Percentiles rank a stretch among this genome's conserved stretches.
These are phyloP conservation scores for Lathronympha strigana DNA, from an alignment of 2,888 invertebrate species.

Conservation along the genomic window DNA sequence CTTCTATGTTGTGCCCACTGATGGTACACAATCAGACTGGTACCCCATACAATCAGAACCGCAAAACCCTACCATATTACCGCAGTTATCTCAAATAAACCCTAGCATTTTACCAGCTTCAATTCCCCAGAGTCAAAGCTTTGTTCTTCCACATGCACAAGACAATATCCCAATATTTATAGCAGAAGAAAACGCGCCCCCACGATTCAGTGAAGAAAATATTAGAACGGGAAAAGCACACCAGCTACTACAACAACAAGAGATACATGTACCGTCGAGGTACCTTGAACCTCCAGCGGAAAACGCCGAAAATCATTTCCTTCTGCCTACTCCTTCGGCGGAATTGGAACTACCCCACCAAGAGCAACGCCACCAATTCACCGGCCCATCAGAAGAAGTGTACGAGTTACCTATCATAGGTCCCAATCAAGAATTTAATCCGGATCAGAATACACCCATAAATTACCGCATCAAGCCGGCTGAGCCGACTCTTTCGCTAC, in stretches of 20 bases:
- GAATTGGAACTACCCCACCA: slow-evolving; percentile 61
- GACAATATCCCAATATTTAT: slow-evolving; percentile 53
- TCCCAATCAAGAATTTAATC: slow-evolving; percentile 42
- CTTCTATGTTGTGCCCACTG: slow-evolving; percentile 60
- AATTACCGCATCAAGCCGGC: slow-evolving; percentile 54
- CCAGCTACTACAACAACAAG: slow-evolving; percentile 44
- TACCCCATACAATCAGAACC: slow-evolving; percentile 64
- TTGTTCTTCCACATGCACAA: slow-evolving; percentile 44
- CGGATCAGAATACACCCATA: slow-evolving; percentile 42
- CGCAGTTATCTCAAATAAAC: slow-evolving; percentile 50
- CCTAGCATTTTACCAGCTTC: slow-evolving; percentile 47
- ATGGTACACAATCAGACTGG: slow-evolving; percentile 72
- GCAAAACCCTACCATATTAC: slow-evolving; percentile 45
- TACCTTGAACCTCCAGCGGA: slow-evolving; percentile 67
- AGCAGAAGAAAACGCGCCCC: slow-evolving; percentile 45
- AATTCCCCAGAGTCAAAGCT: slow-evolving; percentile 46
- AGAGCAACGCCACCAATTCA: slow-evolving; percentile 60
- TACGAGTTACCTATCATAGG: slow-evolving; percentile 35
- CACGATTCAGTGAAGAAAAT: slow-evolving; percentile 44
- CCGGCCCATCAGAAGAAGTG: slow-evolving; percentile 48
- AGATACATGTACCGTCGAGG: slow-evolving; percentile 61
- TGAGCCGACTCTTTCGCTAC: slow-evolving; percentile 62
- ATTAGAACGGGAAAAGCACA: slow-evolving; percentile 53
- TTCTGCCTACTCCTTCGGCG: slow-evolving; percentile 67
- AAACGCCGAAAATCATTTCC: slow-evolving; percentile 66